A percentile compares a stretch with the other conserved stretches of the same genome.
phyloP scores from a whole-genome alignment of 2,797 vertebrate species.

The Kryptolebias ocellatus region DNA sequence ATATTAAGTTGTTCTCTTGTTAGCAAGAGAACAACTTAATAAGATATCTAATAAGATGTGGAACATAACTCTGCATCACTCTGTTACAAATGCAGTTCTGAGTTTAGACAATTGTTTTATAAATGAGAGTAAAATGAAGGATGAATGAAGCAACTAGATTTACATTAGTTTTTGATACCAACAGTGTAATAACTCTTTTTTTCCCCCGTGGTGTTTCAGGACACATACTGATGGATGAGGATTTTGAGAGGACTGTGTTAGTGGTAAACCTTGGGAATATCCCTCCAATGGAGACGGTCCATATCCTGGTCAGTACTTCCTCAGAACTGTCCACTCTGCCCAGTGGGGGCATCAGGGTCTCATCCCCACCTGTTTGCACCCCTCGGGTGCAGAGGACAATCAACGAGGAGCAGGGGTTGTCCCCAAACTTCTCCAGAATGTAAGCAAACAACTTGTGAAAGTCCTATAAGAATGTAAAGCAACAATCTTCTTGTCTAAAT shows the following conservation, averaged over 20 bases:
- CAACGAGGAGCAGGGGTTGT: conserved; percentile 78
- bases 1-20: too few relatives aligned
- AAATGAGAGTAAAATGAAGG: too few relatives aligned
- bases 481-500: neutral
- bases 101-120: too few relatives aligned
- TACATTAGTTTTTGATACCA: too few relatives aligned
- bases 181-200: too few relatives aligned
- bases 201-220: conserved; percentile 68
- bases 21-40: too few relatives aligned
- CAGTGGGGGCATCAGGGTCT: conserved; percentile 88
- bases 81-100: too few relatives aligned
- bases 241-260: conserved; percentile 90
- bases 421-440: conserved; percentile 82
- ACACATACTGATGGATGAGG: conserved; percentile 90
- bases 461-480: neutral
- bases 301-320: conserved; percentile 93
- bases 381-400: conserved; percentile 88
- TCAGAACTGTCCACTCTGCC: conserved; percentile 92
- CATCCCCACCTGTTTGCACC: conserved; percentile 88
- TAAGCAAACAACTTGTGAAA: conserved; percentile 62
- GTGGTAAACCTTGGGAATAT: conserved; percentile 92
- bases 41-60: too few relatives aligned
- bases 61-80: too few relatives aligned
- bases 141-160: too few relatives aligned
- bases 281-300: conserved; percentile 89